phyloP scores from a whole-genome alignment of 2,797 vertebrate genomes.

The Aphelocoma californica region DNA sequence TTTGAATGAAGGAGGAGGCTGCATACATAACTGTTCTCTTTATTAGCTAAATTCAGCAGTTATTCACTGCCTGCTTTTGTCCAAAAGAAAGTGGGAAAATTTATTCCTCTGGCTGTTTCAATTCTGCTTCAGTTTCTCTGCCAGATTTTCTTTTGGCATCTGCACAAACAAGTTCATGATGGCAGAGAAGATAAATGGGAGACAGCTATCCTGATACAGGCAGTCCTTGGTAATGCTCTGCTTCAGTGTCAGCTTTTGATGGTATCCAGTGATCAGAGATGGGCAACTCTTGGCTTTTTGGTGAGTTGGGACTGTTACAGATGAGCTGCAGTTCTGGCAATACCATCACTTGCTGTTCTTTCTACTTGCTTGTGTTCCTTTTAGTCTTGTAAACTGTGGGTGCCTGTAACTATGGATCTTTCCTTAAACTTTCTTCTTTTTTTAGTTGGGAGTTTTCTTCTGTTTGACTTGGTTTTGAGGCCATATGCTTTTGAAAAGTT shows the following conservation, averaged over 20 bases:
- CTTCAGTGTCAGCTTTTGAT: not conserved
- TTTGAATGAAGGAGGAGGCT: not conserved
- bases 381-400: not conserved
- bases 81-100: not conserved
- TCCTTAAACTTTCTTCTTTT: not conserved
- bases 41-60: not conserved
- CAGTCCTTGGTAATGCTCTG: not conserved
- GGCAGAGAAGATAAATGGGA: not conserved
- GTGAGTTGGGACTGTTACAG: not conserved
- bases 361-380: not conserved
- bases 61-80: not conserved
- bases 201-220: not conserved
- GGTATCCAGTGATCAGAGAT: not conserved
- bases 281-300: not conserved
- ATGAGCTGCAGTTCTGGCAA: not conserved
- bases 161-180: not conserved
- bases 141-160: not conserved
- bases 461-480: not conserved
- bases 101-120: not conserved
- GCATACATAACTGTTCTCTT: not conserved
- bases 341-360: not conserved
- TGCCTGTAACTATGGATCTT: not conserved
- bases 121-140: not conserved
- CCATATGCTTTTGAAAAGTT: not conserved
- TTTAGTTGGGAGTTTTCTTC: not conserved